Conservation (phyloP, 2,797 vertebrate genomes). For the Clarias fuscus region DNA sequence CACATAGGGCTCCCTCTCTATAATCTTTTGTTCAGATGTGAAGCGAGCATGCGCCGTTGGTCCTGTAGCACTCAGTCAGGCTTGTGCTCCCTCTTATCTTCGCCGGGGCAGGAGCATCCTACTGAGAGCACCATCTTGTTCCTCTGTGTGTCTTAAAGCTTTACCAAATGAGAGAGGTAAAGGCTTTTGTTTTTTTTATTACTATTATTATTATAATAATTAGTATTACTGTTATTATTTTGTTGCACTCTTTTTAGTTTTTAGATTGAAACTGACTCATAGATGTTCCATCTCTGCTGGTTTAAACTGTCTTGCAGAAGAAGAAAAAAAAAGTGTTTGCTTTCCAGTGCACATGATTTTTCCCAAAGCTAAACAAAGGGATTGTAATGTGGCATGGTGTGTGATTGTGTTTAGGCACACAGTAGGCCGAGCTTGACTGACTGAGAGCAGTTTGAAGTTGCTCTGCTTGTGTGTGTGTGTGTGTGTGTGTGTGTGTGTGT, state of each 20-base stretch:
- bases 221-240: neutral
- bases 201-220: too few species aligned
- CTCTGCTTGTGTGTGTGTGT: neutral
- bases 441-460: neutral
- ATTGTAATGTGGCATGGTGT: neutral
- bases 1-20: slow-evolving; percentile 17
- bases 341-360: slow-evolving; percentile 1
- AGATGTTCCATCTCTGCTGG: neutral
- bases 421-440: slow-evolving; percentile 12
- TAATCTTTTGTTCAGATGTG: slow-evolving; percentile 40
- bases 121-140: slow-evolving; percentile 3
- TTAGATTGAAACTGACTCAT: neutral
- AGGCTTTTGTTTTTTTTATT: neutral
- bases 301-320: neutral
- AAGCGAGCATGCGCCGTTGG: slow-evolving; percentile 3
- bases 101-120: slow-evolving; percentile 35
- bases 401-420: neutral
- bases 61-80: slow-evolving; percentile 38
- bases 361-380: slow-evolving; percentile 1
- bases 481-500: neutral
- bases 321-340: neutral
- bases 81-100: slow-evolving; percentile 52
- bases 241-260: neutral
- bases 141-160: slow-evolving; percentile 1
- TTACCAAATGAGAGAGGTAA: slow-evolving; percentile 9